phyloP scores from a whole-genome alignment of 2,797 vertebrate genomes.

The Discoglossus pictus region DNA sequence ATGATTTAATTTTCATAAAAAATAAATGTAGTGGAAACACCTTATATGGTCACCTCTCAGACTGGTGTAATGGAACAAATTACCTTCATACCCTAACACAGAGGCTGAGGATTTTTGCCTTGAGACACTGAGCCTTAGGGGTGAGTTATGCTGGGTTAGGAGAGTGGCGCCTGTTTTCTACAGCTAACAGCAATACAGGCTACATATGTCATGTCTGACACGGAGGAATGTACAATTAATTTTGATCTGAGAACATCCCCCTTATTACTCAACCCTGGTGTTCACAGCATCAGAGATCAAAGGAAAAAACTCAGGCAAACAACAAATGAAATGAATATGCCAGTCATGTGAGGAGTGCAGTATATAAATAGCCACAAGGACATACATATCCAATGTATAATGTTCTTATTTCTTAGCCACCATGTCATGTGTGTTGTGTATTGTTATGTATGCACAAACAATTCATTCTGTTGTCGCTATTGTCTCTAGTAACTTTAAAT shows the following conservation, averaged over 20 bases:
- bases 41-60: no score
- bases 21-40: slow-evolving; percentile 3
- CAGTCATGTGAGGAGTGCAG: not conserved
- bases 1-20: no score
- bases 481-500: slow-evolving; percentile 21
- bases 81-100: slow-evolving; percentile 16
- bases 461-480: slow-evolving; percentile 6
- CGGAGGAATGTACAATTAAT: slow-evolving; percentile 58
- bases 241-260: slow-evolving; percentile 56
- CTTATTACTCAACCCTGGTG: slow-evolving; percentile 8
- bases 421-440: slow-evolving; percentile 16
- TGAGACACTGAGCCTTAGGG: slow-evolving; percentile 32
- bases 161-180: slow-evolving; percentile 58
- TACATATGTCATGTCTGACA: slow-evolving; percentile 63
- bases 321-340: slow-evolving; percentile 25
- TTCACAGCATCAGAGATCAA: slow-evolving; percentile 52
- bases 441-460: slow-evolving; percentile 15
- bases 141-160: slow-evolving; percentile 44
- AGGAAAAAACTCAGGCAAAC: slow-evolving; percentile 26
- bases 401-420: slow-evolving; percentile 5
- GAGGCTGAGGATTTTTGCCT: slow-evolving; percentile 37
- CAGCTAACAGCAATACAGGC: slow-evolving; percentile 52
- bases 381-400: slow-evolving; percentile 10
- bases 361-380: slow-evolving; percentile 6
- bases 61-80: not conserved